Percentiles rank a stretch among this genome's conserved stretches.
These are phyloP conservation scores for Heliocidaris tuberculata DNA, from an alignment of 35 echinoderm and acorn worm species.

Conservation along the genomic window DNA sequence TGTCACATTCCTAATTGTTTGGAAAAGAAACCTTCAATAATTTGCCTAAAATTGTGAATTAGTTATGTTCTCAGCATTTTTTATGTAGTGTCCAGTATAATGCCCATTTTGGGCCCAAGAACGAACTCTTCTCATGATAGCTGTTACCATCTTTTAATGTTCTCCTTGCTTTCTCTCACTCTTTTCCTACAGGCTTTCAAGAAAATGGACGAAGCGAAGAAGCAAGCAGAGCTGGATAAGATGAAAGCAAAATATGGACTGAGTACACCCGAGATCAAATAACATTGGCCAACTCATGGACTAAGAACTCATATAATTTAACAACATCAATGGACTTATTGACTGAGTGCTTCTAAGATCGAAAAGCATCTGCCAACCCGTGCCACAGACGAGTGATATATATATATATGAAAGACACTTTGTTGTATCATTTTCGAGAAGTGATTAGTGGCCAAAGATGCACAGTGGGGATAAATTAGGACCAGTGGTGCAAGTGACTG, in stretches of 20 bases:
- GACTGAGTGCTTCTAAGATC: background rate
- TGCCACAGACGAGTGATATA: background rate
- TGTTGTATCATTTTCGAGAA: background rate
- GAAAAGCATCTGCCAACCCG: background rate
- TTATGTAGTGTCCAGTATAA: background rate
- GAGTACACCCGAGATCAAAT: slow-evolving; percentile 85
- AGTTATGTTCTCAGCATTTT: background rate
- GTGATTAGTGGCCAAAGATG: background rate
- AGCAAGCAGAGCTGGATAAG: slow-evolving; percentile 93
- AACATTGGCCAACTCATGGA: slow-evolving; percentile 45
- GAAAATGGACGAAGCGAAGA: slow-evolving; percentile 98
- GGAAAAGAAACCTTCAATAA: background rate
- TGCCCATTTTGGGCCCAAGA: background rate
- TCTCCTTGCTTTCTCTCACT: no score
- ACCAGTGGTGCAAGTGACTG: background rate
- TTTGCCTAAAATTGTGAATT: background rate
- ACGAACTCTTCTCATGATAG: background rate
- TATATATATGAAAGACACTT: background rate
- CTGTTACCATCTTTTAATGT: background rate
- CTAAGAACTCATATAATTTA: background rate
- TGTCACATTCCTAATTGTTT: background rate
- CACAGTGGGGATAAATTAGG: background rate
- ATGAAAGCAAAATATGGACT: slow-evolving; percentile 99
- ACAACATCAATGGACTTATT: background rate
- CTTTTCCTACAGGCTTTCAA: slow-evolving; percentile 81